A percentile compares a stretch with the other conserved stretches of the same genome.
phyloP scores from a whole-genome alignment of 2,113 vertebrate species.

The Rhizomys pruinosus region DNA sequence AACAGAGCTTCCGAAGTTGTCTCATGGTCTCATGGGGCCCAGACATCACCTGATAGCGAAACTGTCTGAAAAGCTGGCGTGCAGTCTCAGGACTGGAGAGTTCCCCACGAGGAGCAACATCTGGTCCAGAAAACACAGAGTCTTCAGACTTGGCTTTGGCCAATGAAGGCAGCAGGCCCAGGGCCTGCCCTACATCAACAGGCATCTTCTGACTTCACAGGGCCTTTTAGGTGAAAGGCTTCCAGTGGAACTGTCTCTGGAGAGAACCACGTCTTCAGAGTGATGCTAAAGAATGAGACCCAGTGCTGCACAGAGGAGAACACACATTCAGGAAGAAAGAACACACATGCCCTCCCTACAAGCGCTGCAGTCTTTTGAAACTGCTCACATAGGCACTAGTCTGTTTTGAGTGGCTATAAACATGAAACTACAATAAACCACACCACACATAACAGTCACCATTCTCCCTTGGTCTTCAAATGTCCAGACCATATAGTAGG shows the following conservation, averaged over 20 bases:
- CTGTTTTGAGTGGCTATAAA: background rate
- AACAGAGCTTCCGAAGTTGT: slow-evolving; percentile 79
- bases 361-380: background rate
- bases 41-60: slow-evolving; percentile 73
- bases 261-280: slow-evolving; percentile 29
- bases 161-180: background rate
- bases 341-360: too few relatives aligned
- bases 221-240: background rate
- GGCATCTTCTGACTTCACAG: slow-evolving; percentile 58
- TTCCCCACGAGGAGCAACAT: slow-evolving; percentile 14
- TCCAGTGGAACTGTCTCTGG: background rate
- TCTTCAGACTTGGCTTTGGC: slow-evolving; percentile 45
- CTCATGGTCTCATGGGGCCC: slow-evolving; percentile 51
- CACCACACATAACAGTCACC: background rate
- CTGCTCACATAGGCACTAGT: background rate
- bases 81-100: slow-evolving; percentile 53
- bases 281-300: background rate
- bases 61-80: slow-evolving; percentile 69
- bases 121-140: background rate
- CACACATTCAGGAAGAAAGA: background rate
- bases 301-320: background rate
- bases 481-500: background rate
- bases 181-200: slow-evolving; percentile 50
- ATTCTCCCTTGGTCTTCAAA: slow-evolving; percentile 3
- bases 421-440: background rate